These are phyloP conservation scores for Bellardia bayeri DNA, from an alignment of 2,888 invertebrate genomes.

Conservation along the genomic window DNA sequence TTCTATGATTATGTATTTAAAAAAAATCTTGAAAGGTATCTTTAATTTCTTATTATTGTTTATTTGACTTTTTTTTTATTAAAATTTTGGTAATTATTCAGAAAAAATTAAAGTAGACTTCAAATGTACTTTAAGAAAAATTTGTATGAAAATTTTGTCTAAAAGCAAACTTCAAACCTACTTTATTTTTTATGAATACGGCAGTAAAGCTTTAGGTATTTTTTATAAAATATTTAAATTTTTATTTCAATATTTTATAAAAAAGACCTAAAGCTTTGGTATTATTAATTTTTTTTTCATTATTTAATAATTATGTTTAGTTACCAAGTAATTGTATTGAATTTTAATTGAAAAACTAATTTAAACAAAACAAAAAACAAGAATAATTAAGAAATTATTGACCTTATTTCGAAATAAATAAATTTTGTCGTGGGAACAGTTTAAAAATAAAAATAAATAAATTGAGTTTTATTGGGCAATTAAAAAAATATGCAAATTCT, in stretches of 20 bases:
- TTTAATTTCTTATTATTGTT: background rate
- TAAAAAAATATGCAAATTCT: background rate
- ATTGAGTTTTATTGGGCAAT: background rate
- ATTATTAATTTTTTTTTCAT: conserved; percentile 48
- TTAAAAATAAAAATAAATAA: conserved; percentile 34
- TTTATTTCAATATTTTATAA: no score
- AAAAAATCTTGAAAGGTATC: conserved; percentile 24
- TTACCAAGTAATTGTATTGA: conserved; percentile 52
- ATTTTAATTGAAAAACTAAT: conserved; percentile 40
- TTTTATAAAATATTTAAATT: no score
- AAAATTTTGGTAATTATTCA: no score
- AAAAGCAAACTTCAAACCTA: no score
- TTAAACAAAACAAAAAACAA: conserved; percentile 54
- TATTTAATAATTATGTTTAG: conserved; percentile 38
- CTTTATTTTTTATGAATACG: no score
- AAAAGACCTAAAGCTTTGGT: background rate
- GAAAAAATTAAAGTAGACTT: no score
- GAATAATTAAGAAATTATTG: conserved; percentile 67
- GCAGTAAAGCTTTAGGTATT: no score
- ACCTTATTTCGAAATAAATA: conserved; percentile 61
- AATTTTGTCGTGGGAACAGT: conserved; percentile 73
- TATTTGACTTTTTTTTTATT: no score
- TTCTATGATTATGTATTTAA: background rate
- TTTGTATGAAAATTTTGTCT: no score
- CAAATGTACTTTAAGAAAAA: no score